Evolutionary conservation across 1,140 invertebrate genomes (phyloP).

Genomic region (Druon quercuslanigerum): DNA sequence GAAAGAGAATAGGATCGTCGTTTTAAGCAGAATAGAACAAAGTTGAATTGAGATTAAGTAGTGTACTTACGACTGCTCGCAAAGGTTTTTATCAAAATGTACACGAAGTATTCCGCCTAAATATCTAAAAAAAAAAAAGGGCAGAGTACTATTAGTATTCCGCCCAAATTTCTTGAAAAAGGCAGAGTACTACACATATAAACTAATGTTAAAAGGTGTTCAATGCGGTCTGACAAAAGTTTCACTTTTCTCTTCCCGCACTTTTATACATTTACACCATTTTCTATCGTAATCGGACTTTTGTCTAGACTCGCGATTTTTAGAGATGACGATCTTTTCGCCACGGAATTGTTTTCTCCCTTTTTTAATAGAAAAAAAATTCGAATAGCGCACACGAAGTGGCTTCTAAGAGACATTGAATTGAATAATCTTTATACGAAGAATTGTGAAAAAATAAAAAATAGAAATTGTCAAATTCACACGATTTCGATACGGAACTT

Average conservation of each 20-base stretch:
- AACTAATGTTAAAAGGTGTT: constrained; percentile 27
- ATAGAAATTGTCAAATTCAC: constrained; percentile 14
- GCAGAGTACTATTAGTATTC: constrained; percentile 9
- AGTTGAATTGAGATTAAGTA: not conserved
- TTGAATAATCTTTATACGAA: constrained; percentile 23
- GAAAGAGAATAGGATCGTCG: constrained; percentile 32
- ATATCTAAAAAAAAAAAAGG: constrained; percentile 37
- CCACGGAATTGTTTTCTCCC: constrained; percentile 20
- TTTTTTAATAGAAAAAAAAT: not conserved
- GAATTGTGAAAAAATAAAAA: not conserved
- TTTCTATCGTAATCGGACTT: constrained; percentile 58
- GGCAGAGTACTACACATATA: constrained; percentile 35
- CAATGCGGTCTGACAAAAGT: constrained; percentile 52
- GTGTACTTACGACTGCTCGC: constrained; percentile 17
- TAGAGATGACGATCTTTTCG: constrained; percentile 10
- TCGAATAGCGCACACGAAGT: constrained; percentile 13
- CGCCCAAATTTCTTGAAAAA: constrained; percentile 21
- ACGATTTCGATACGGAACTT: constrained; percentile 15
- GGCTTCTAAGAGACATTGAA: constrained; percentile 13
- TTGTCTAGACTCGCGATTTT: constrained; percentile 49
- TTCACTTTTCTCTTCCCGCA: constrained; percentile 43
- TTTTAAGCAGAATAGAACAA: constrained; percentile 24
- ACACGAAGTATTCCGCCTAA: constrained; percentile 25
- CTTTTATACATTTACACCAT: constrained; percentile 70
- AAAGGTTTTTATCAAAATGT: constrained; percentile 24